Percentiles rank a stretch among this genome's conserved stretches.
Evolutionary conservation across 2,888 invertebrate genomes (phyloP).

Genomic region (Agrotis clavis): DNA sequence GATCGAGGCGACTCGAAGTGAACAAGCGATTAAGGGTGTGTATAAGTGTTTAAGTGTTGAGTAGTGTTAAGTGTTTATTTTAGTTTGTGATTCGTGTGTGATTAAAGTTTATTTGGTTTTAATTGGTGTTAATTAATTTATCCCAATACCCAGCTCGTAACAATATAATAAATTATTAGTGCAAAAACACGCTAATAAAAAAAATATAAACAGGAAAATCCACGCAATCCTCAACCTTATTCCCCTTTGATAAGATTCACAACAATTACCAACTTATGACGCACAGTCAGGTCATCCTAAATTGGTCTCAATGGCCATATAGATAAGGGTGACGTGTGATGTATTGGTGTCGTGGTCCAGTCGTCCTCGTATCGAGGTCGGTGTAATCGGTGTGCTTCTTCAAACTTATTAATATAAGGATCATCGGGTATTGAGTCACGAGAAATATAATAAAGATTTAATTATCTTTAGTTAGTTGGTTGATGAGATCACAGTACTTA

Average conservation of each 20-base stretch:
- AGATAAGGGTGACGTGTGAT: conserved; percentile 44
- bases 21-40: too few relatives aligned
- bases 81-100: too few relatives aligned
- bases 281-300: conserved; percentile 9
- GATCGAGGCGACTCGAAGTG: too few relatives aligned
- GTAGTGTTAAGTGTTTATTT: too few relatives aligned
- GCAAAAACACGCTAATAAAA: conserved; percentile 26
- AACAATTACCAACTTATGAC: conserved; percentile 8
- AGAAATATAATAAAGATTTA: conserved; percentile 2
- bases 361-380: conserved; percentile 63
- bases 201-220: conserved; percentile 1
- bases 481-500: conserved; percentile 16
- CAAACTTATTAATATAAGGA: conserved; percentile 62
- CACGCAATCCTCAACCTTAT: conserved; percentile 29
- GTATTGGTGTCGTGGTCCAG: conserved; percentile 38
- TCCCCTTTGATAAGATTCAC: not conserved
- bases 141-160: too few relatives aligned
- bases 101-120: too few relatives aligned
- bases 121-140: too few relatives aligned
- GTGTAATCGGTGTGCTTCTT: conserved; percentile 60
- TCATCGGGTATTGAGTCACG: conserved; percentile 17
- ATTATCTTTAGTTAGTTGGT: not conserved
- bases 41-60: too few relatives aligned
- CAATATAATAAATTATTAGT: conserved; percentile 29
- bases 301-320: conserved; percentile 20